phyloP scores from a whole-genome alignment of 2,888 invertebrate species.

The Aphidoletes aphidimyza region DNA sequence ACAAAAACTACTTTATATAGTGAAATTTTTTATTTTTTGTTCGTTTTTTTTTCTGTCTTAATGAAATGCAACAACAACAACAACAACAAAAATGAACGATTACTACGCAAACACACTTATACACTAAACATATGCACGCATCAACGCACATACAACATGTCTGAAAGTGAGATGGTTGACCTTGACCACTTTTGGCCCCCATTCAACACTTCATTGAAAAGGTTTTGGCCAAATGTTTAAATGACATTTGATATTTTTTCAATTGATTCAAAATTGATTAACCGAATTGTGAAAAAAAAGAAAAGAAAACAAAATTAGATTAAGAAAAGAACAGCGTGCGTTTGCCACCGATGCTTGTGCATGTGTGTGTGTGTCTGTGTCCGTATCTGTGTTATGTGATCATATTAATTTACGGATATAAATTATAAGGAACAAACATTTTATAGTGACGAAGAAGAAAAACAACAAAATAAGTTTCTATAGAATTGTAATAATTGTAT shows the following conservation, averaged over 20 bases:
- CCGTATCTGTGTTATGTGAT: neutral
- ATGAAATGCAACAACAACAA: too few relatives aligned
- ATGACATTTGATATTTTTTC: too few relatives aligned
- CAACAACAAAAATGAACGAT: neutral
- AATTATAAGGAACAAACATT: neutral
- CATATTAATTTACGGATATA: neutral
- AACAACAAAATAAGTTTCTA: conserved; percentile 9
- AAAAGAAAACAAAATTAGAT: neutral
- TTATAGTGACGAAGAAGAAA: too few relatives aligned
- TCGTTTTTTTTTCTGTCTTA: too few relatives aligned
- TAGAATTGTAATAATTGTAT: neutral
- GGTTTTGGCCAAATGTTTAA: too few relatives aligned
- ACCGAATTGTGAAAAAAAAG: neutral
- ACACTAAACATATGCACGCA: neutral
- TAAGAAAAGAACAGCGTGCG: too few relatives aligned
- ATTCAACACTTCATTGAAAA: too few relatives aligned
- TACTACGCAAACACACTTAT: neutral
- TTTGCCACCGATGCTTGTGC: too few relatives aligned
- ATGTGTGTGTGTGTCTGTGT: neutral
- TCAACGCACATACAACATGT: neutral
- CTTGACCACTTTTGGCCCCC: too few relatives aligned
- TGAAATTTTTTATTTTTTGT: too few relatives aligned
- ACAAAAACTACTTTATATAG: neutral
- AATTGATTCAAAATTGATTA: too few relatives aligned
- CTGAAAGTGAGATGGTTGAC: too few relatives aligned